Evolutionary conservation across 2,797 vertebrate species (phyloP), one percentile per base, ranked within the genome.

Genomic region (Eospalax fontanierii): DNA sequence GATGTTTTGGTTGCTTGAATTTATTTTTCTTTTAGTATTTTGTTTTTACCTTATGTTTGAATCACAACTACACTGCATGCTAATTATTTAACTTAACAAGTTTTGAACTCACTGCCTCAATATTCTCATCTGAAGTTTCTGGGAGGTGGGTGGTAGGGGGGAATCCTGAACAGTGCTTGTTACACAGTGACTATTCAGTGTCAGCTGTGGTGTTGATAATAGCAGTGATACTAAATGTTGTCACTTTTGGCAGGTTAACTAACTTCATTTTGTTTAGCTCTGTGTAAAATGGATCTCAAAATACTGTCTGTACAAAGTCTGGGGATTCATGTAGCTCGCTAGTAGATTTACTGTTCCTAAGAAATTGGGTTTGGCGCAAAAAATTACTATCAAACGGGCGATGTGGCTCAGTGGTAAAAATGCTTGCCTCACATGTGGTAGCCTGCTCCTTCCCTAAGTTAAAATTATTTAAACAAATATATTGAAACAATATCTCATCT

Each of bases 11-110:
- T 89, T 81, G 28, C 21, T 15, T 89, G 66, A 21, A 83, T 91
- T 87, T 95, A 30, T 79, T 82, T 91, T 46, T 84, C 14, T 75
- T 76, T 94, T 78, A 76, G 59, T 96, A 71, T 75, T 75, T 38
- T 82, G 70, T 59, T n/a, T 74, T 95, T 94, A 38, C 38, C 19
- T 65, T 91, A 76, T 15, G 7, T 83, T 81, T 91, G 79, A 95
- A 85, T 93, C 35, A 40, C 26, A 89, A 2, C 26, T 89, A n/a
- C 4, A 61, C 1, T 63, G 16, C 61, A 87, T 96, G 59, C 12
- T 6, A n/a, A 2, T 89, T 91, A 86, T 93, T 15, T 94, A 63
- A 57, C 38, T 50, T 66, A 38, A 70, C 24, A 75, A 71, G 24
- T 93, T 88, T 94, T 15, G 90, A 87, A 59, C 24, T 22, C 79